phyloP scores from a whole-genome alignment of 2,888 invertebrate genomes.

The Dryobotodes eremita region DNA sequence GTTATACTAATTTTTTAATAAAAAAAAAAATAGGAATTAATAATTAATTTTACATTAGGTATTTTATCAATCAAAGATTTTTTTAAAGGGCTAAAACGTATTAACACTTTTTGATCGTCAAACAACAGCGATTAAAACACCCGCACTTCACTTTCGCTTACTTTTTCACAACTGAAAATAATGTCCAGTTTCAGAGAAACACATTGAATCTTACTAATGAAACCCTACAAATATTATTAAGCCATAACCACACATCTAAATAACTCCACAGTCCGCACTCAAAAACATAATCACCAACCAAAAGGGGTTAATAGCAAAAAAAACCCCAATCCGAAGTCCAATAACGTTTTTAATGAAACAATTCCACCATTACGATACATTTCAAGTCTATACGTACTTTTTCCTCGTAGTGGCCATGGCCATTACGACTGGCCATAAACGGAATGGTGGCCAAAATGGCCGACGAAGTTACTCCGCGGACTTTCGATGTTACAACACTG shows the following conservation, averaged over 20 bases:
- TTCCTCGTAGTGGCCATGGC: constrained; percentile 73
- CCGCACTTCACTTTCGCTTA: not conserved
- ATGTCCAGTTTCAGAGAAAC: not conserved
- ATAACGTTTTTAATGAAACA: constrained; percentile 80
- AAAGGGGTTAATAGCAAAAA: constrained; percentile 52
- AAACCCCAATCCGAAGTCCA: constrained; percentile 57
- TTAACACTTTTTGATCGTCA: not conserved
- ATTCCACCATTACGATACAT: constrained; percentile 76
- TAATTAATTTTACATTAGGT: not conserved
- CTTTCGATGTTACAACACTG: constrained; percentile 74
- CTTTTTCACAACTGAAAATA: not conserved
- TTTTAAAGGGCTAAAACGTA: too few species aligned
- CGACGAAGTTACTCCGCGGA: constrained; percentile 78
- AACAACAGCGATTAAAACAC: not conserved
- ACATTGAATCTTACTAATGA: constrained; percentile 5
- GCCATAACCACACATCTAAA: constrained; percentile 37
- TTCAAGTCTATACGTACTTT: constrained; percentile 73
- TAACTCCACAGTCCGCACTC: constrained; percentile 25
- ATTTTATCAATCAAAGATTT: not conserved
- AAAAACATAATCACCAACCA: constrained; percentile 51
- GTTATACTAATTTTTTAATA: not conserved
- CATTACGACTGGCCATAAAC: constrained; percentile 82
- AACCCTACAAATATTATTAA: constrained; percentile 24
- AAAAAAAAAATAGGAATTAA: not conserved
- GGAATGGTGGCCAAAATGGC: constrained; percentile 79